Evolutionary conservation across 2,888 invertebrate genomes (phyloP), one percentile per base, ranked within the genome.

Genomic region (Polydrusus pterygomalis): DNA sequence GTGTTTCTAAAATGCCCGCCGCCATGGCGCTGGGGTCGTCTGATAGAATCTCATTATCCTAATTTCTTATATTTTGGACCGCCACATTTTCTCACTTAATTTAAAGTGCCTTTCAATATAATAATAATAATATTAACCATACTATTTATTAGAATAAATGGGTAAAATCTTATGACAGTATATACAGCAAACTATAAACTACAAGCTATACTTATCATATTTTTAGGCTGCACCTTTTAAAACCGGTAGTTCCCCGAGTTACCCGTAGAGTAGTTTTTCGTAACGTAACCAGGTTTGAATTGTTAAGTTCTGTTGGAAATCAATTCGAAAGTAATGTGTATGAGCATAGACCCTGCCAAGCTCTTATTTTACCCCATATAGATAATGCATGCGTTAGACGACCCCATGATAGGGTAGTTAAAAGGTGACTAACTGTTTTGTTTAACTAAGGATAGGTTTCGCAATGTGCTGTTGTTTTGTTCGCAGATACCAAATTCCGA

Each of bases 211-310:
- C 34, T 34, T 34, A n/a, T 9, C 11, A 13, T 45, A 71, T 72
- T 76, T 76, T 71, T 68, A 77, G 77, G 70, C 70, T 77, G 25
- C 58, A 45, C n/a, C 51, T 72, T 43, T 58, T 77, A 58, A 70
- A 45, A 40, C 77, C 77, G 13, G 70, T 70, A 45, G 70, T 70
- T 20, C 75, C 71, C 30, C 13, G 63, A 77, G 51, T 70, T 15
- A 62, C 47, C 30, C 74, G 75, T 75, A 76, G 70, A 70, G 56
- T 78, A 70, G 74, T 78, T 51, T 74, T 67, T 63, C 78, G 74
- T 62, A 68, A 76, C 9, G 34, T 65, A 11, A 78, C 76, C 18
- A 62, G 58, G n/a, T 76, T 78, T 51, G 74, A 78, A 70, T 51
- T 78, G 17, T 8, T 56, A 17, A 73, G 56, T 45, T 67, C 70